Evolutionary conservation across 1,140 invertebrate species (phyloP), one percentile per base, ranked within the genome.

Genomic region (Microplitis demolitor): DNA sequence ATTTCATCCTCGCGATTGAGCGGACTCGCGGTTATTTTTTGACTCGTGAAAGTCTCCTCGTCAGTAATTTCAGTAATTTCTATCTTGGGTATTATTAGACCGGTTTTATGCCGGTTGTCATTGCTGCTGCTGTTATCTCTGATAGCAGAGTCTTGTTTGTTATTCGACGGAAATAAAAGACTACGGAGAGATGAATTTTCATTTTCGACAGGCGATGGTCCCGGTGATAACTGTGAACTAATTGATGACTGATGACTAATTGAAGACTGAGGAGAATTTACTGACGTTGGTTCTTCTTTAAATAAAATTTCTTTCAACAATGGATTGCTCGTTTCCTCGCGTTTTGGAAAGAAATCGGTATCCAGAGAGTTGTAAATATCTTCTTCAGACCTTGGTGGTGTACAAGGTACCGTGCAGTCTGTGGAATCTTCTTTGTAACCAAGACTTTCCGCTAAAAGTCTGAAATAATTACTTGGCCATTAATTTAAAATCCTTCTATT

Each of bases 341-440:
- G 86, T 75, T 87, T 87, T 2, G 83, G 77, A 67, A 85, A 87
- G 56, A 87, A 87, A 73, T 87, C 86, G 4, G 82, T 81, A 69
- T 87, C 86, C n/a, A 86, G 76, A 45, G 78, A 85, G 69, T 85
- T 87, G 78, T 86, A 87, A 16, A 87, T 87, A 63, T 87, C 86
- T 69, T 87, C 86, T 53, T 87, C 86, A 14, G 83, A 86, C 6
- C 82, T 77, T 1, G 85, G 86, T 5, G 86, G 86, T 11, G 86
- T 87, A 39, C 85, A 87, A 3, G 86, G 85, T 6, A 87, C 86
- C 51, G 86, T 87, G 66, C 85, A 87, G 53, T 87, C 86, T 31
- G 85, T 86, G 4, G 86, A 87, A 33, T 87, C 86, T 74, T 87
- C 85, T 45, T 85, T 83, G 67, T 86, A 86, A 4, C 85, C 85